Evolutionary conservation across 53 echinoderm and acorn worm genomes (phyloP).

Genomic region (Zoroaster sp.): DNA sequence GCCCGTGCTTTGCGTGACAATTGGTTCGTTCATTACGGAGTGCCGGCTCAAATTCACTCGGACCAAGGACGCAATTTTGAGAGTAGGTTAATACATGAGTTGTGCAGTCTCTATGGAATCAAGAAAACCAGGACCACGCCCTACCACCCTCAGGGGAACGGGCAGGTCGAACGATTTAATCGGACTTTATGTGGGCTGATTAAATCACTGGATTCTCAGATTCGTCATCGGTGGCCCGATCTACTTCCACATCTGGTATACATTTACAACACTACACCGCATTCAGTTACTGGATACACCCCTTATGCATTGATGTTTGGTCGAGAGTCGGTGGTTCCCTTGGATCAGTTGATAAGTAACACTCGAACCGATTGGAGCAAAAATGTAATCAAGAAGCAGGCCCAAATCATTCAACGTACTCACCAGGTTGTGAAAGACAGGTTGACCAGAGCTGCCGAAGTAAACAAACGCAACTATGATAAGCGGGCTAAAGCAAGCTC

Average conservation of each 20-base stretch:
- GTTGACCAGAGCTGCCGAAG: background rate
- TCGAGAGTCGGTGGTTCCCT: slow-evolving; percentile 24
- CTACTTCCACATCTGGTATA: slow-evolving; percentile 24
- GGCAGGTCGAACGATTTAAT: slow-evolving; percentile 36
- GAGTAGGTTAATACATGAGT: slow-evolving; percentile 27
- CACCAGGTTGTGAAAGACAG: too few species aligned
- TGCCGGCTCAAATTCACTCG: slow-evolving; percentile 54
- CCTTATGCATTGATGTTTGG: slow-evolving; percentile 49
- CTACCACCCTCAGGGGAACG: slow-evolving; percentile 64
- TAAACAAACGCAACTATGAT: background rate
- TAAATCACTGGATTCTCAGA: slow-evolving; percentile 5
- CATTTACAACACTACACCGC: slow-evolving; percentile 52
- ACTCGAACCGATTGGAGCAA: background rate
- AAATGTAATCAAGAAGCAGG: too few species aligned
- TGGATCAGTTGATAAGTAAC: slow-evolving; percentile 38
- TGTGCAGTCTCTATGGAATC: slow-evolving; percentile 29
- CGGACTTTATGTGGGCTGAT: slow-evolving; percentile 41
- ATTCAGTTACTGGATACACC: slow-evolving; percentile 27
- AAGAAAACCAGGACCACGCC: slow-evolving; percentile 43
- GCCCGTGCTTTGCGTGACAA: slow-evolving; percentile 13
- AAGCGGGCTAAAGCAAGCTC: background rate
- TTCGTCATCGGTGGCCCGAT: slow-evolving; percentile 31
- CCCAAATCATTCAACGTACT: too few species aligned
- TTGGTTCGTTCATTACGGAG: slow-evolving; percentile 37
- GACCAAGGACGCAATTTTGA: slow-evolving; percentile 65